Percentiles rank a stretch among this genome's conserved stretches.
phyloP scores from a whole-genome alignment of 2,113 vertebrate genomes.

The Mystacornis crossleyi region DNA sequence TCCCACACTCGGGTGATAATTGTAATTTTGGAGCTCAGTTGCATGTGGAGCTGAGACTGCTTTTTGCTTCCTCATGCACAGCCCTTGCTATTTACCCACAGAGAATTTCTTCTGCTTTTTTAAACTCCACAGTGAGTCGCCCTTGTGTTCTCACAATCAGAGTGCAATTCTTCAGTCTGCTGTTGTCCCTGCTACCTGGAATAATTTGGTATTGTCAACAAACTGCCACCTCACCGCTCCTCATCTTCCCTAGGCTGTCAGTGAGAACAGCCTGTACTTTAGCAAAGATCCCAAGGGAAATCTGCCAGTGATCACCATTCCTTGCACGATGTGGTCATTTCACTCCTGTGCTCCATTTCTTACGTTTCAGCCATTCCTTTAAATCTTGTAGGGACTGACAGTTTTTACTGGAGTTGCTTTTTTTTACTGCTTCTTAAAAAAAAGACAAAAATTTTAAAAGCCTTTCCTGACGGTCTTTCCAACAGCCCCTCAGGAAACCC shows the following conservation, averaged over 20 bases:
- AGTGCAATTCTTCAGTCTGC: background rate
- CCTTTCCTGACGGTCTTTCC: background rate
- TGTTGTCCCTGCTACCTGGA: background rate
- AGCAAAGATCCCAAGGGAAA: background rate
- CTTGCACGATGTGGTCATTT: background rate
- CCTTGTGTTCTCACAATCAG: background rate
- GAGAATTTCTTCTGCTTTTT: background rate
- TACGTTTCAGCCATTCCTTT: background rate
- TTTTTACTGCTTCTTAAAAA: background rate
- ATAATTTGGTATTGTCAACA: background rate
- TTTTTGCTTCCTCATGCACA: background rate
- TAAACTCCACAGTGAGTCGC: background rate
- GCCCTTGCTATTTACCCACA: background rate
- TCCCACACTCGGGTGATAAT: background rate
- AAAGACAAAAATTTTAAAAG: background rate
- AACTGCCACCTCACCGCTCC: slow-evolving; percentile 13
- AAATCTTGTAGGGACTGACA: background rate
- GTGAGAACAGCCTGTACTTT: background rate
- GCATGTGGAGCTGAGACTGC: background rate
- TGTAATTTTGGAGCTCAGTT: background rate
- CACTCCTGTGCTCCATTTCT: background rate
- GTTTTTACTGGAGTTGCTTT: background rate
- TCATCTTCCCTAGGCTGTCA: background rate
- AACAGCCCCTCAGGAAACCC: background rate
- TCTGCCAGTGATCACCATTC: background rate